phyloP scores from a whole-genome alignment of 2,113 vertebrate genomes.

The Aspidoscelis tigris region DNA sequence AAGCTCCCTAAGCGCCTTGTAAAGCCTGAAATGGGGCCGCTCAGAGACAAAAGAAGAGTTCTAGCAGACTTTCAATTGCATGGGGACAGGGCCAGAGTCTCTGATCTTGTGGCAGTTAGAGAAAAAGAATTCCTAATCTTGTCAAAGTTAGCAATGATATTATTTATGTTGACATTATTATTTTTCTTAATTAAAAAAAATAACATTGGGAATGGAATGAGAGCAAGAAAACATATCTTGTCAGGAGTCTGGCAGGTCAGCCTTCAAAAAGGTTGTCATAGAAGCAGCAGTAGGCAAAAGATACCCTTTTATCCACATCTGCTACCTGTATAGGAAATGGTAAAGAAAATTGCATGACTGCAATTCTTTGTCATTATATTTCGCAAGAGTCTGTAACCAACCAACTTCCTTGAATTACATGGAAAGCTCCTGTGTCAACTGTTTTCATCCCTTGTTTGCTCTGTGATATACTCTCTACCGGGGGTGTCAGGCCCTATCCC shows the following conservation, averaged over 20 bases:
- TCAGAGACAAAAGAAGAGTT: too few relatives aligned
- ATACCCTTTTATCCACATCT: neutral
- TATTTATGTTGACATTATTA: neutral
- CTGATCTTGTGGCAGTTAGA: neutral
- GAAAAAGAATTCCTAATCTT: neutral
- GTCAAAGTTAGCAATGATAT: neutral
- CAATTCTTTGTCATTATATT: neutral
- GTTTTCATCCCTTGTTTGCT: neutral
- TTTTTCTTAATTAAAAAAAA: neutral
- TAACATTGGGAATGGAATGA: too few relatives aligned
- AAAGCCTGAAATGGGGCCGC: too few relatives aligned
- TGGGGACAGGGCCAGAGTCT: too few relatives aligned
- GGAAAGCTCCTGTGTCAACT: neutral
- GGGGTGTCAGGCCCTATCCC: neutral
- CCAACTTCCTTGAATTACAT: neutral
- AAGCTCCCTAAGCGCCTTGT: too few relatives aligned
- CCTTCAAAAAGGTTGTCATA: slow-evolving; percentile 7
- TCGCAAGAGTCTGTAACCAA: neutral
- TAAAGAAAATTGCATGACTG: neutral
- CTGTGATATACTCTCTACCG: neutral
- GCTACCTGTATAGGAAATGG: neutral
- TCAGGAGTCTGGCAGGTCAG: neutral
- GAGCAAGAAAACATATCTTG: neutral
- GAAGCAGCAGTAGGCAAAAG: neutral
- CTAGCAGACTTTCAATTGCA: neutral